phyloP scores from a whole-genome alignment of 2,113 vertebrate species.

The Antechinus stuartii region DNA sequence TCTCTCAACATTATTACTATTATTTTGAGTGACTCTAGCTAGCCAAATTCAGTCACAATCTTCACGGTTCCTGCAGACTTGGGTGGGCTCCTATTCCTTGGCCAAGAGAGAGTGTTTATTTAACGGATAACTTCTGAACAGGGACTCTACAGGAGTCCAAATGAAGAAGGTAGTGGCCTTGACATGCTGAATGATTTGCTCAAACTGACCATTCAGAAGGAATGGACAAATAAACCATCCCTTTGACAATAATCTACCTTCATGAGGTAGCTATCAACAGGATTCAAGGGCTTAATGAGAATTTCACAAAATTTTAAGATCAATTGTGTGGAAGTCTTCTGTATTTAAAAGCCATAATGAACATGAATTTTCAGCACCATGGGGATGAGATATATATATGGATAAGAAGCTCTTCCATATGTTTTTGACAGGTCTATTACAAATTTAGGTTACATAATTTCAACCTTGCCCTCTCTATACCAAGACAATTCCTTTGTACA shows the following conservation, averaged over 20 bases:
- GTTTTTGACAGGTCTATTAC: background rate
- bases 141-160: background rate
- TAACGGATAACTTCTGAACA: conserved; percentile 27
- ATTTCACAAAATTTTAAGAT: background rate
- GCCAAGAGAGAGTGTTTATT: conserved; percentile 33
- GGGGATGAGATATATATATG: background rate
- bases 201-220: background rate
- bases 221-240: background rate
- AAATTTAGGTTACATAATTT: background rate
- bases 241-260: background rate
- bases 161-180: fast-evolving
- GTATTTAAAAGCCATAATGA: background rate
- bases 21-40: conserved; percentile 50
- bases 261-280: background rate
- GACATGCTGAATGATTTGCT: background rate
- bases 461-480: background rate
- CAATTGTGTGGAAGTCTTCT: background rate
- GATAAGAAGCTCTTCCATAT: background rate
- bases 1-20: conserved; percentile 45
- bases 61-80: conserved; percentile 31
- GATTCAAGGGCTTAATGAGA: background rate
- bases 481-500: background rate
- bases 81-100: conserved; percentile 72
- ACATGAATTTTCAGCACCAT: background rate
- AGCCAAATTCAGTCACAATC: conserved; percentile 33